Evolutionary conservation across 2,797 vertebrate genomes (phyloP), one percentile per base, ranked within the genome.

Genomic region (Alosa sapidissima): DNA sequence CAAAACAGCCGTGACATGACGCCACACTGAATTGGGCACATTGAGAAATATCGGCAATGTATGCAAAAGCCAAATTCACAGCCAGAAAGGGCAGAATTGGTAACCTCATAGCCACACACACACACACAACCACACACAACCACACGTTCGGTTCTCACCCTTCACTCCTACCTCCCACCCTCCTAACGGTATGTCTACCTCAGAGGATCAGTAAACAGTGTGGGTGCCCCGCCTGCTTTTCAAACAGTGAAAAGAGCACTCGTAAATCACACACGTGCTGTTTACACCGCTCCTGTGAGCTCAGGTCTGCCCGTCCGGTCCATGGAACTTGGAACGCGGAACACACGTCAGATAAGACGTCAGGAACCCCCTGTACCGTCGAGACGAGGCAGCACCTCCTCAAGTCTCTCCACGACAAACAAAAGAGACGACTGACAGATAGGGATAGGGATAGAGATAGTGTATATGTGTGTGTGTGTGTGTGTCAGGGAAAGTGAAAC

Each of bases 231-330:
- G 41, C 55, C 49, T 75, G 51, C 82, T 87, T 88, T 88, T 72
- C 83, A 89, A 54, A 81, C 85, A 60, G 54, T 86, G n/a, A 81
- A 85, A 88, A 88, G 81, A 82, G 82, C 68, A 78, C 65, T 28
- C 82, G 47, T 5, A 83, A 84, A 86, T 84, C 83, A 82, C 21
- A 24, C 65, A 13, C 72, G 19, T 21, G 72, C 72, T 78, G 41
- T 78, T 78, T 45, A 78, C 72, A 8, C 16, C 16, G 41, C 7
- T 78, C 72, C 36, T 78, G 16, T 78, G 36, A 1, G 19, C 41
- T 45, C 72, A 47, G 36, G 41, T 45, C 72, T 47, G 41, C 36
- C 41, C 41, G 62, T 1, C 10, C 68, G 6, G 36, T 14, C 55
- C 55, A 8, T 21, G 21, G 19, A 14, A 75, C 68, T 28, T 28